A percentile compares a stretch with the other conserved stretches of the same genome.
phyloP scores from a whole-genome alignment of 2,797 vertebrate species.

The Clarias platycephalus region DNA sequence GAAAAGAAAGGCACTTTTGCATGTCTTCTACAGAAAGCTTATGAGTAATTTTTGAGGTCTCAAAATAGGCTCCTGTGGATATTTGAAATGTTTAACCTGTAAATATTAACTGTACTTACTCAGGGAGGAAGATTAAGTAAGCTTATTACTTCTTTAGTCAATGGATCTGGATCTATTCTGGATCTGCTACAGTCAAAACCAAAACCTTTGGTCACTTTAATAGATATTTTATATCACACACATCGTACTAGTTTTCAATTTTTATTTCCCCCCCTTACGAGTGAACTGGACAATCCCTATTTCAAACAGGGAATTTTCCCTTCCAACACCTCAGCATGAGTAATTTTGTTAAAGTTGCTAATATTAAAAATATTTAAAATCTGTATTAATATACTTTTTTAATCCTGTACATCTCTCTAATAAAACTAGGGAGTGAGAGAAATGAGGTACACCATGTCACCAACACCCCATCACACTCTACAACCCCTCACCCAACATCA shows the following conservation, averaged over 20 bases:
- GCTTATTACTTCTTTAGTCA: slow-evolving; percentile 7
- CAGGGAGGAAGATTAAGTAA: slow-evolving; percentile 25
- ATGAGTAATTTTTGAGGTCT: slow-evolving; percentile 30
- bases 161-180: slow-evolving; percentile 21
- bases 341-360: slow-evolving; percentile 42
- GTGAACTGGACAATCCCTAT: slow-evolving; percentile 32
- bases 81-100: slow-evolving; percentile 33
- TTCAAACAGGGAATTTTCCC: slow-evolving; percentile 26
- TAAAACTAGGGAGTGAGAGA: slow-evolving; percentile 43
- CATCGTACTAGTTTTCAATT: slow-evolving; percentile 34
- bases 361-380: slow-evolving; percentile 57
- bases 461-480: not conserved
- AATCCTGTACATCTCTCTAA: slow-evolving; percentile 41
- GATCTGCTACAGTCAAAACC: slow-evolving; percentile 41
- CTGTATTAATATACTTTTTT: slow-evolving; percentile 46
- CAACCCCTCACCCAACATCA: not conserved
- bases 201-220: slow-evolving; percentile 61
- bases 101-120: slow-evolving; percentile 23
- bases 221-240: slow-evolving; percentile 40
- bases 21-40: slow-evolving; percentile 35
- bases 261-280: not conserved
- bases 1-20: slow-evolving; percentile 53
- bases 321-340: not conserved
- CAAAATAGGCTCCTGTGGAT: slow-evolving; percentile 24
- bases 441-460: slow-evolving; percentile 7